A percentile compares a stretch with the other conserved stretches of the same genome.
These are phyloP conservation scores for Gobionotothen gibberifrons DNA, from an alignment of 2,797 vertebrate species.

Conservation along the genomic window DNA sequence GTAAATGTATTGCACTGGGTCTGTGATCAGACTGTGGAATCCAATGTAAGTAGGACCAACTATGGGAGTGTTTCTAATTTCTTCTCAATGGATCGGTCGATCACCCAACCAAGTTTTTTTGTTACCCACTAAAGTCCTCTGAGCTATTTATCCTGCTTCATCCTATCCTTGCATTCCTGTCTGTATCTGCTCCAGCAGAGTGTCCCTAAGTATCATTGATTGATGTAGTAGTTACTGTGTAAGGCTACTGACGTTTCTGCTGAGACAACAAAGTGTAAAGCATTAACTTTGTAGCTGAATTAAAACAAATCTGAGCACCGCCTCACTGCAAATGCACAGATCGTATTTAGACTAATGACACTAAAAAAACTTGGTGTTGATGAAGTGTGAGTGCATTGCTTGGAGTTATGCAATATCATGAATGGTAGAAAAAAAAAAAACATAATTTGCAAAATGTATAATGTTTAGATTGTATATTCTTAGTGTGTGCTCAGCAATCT, in stretches of 20 bases:
- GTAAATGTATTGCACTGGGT: no score
- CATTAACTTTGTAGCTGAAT: slow-evolving; percentile 37
- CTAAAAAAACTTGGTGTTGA: slow-evolving; percentile 32
- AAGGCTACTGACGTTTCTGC: slow-evolving; percentile 53
- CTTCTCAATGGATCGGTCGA: neutral
- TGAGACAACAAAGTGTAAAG: slow-evolving; percentile 40
- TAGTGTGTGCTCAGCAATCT: slow-evolving; percentile 71
- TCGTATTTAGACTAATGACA: slow-evolving; percentile 46
- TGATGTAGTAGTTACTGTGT: slow-evolving; percentile 38
- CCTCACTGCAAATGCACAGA: slow-evolving; percentile 22
- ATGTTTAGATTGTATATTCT: slow-evolving; percentile 53
- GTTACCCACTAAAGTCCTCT: neutral
- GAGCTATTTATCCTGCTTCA: slow-evolving; percentile 9
- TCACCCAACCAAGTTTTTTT: slow-evolving; percentile 1
- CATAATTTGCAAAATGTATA: slow-evolving; percentile 51
- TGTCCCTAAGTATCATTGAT: slow-evolving; percentile 47
- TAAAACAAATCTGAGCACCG: slow-evolving; percentile 32
- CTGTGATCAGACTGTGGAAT: neutral
- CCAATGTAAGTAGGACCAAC: neutral
- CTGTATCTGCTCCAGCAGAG: slow-evolving; percentile 41
- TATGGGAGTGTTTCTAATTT: neutral
- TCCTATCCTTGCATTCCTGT: slow-evolving; percentile 9
- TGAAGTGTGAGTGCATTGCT: slow-evolving; percentile 50
- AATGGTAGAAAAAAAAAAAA: slow-evolving; percentile 19
- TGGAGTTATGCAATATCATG: slow-evolving; percentile 34